Evolutionary conservation across 2,888 invertebrate species (phyloP), one percentile per base, ranked within the genome.

Genomic region (Polymixis lichenea): DNA sequence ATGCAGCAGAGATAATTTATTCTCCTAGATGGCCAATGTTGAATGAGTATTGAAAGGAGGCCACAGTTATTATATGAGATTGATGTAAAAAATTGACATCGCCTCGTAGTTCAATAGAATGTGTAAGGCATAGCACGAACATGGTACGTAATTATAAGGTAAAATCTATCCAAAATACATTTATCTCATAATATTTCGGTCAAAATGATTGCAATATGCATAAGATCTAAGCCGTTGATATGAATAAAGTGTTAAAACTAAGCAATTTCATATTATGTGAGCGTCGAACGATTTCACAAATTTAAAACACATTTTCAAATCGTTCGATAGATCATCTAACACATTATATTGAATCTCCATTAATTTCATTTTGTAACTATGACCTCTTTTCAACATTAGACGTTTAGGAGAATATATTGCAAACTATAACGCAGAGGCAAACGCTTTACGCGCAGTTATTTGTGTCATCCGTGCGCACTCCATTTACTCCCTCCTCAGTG

Each of bases 401-500:
- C 22, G 7, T 17, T 19, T 8, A 22, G 0, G 4, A 51, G n/a
- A 13, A 25, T 38, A 46, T 56, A 17, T 19, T 13, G n/a, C 25
- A 43, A 49, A 51, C 11, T 25, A 22, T 7, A 49, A 11, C n/a
- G 2, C 28, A 25, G 25, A 32, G 1, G 8, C 65, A 4, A 19
- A 15, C 7, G 17, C 19, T 15, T 8, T 19, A 19, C 2, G n/a
- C 13, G n/a, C 19, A 22, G 15, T 25, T 9, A 28, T 11, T 17
- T 22, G 6, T 55, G 32, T 56, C 56, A 19, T 55, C 51, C 15
- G 11, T 28, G 56, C n/a, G 6, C 49, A 43, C 55, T 83, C 81
- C 72, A 77, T 69, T 69, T 0, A n/a, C 32, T 78, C 7, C 1
- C 4, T 61, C 67, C 38, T 75, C 78, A 38, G 19, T 70, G 81